phyloP scores from a whole-genome alignment of 2,888 invertebrate genomes.

The Arrhopalites spinosus region DNA sequence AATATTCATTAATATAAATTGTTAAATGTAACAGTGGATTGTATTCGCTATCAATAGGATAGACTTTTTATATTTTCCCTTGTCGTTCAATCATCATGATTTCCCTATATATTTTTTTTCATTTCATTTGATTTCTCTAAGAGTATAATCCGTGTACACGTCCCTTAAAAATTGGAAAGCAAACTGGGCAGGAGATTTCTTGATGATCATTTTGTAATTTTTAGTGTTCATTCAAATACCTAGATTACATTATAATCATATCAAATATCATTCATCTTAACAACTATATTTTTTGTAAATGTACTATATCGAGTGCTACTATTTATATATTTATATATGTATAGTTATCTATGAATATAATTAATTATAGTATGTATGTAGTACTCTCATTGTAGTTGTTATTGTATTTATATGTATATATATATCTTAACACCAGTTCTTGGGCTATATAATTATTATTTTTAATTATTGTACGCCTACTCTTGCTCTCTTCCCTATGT shows the following conservation, averaged over 20 bases:
- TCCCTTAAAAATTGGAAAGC: conserved; percentile 53
- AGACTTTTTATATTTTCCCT: background rate
- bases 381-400: background rate
- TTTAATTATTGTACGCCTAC: background rate
- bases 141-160: background rate
- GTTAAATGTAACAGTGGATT: too few relatives aligned
- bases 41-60: too few relatives aligned
- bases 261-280: background rate
- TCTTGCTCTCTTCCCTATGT: too few relatives aligned
- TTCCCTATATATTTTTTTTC: background rate
- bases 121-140: background rate
- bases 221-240: conserved; percentile 19
- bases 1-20: too few relatives aligned
- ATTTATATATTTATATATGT: background rate
- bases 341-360: background rate
- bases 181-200: conserved; percentile 57
- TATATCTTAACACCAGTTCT: background rate
- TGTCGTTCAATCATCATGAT: background rate
- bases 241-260: conserved; percentile 15
- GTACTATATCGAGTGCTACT: background rate
- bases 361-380: background rate
- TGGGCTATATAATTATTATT: background rate
- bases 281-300: background rate
- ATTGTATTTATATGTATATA: conserved; percentile 2
- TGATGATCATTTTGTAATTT: conserved; percentile 28